These are phyloP conservation scores for Chiroxiphia lanceolata DNA, from an alignment of 2,797 vertebrate species.

Conservation along the genomic window DNA sequence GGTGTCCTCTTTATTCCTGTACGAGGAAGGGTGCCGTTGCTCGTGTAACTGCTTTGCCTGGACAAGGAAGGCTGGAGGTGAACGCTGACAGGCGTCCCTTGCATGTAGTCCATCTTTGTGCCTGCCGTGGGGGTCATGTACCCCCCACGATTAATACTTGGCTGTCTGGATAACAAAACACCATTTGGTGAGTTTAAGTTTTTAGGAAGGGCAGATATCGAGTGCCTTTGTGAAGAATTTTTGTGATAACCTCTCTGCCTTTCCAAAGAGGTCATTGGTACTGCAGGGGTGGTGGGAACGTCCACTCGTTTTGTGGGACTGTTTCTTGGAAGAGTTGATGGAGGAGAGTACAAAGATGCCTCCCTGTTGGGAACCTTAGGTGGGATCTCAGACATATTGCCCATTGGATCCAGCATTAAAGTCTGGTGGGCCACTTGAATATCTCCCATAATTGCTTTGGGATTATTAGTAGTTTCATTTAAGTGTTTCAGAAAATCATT, in stretches of 20 bases:
- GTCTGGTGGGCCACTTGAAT: slow-evolving; percentile 88
- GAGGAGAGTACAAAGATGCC: slow-evolving; percentile 95
- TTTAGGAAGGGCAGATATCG: slow-evolving; percentile 93
- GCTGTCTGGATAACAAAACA: slow-evolving; percentile 92
- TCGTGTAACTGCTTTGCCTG: slow-evolving; percentile 93
- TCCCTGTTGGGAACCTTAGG: slow-evolving; percentile 96
- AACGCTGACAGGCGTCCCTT: slow-evolving; percentile 85
- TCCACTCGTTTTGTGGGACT: slow-evolving; percentile 98
- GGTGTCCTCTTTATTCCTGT: slow-evolving; percentile 95
- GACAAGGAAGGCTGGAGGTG: slow-evolving; percentile 91
- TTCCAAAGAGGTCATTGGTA: slow-evolving; percentile 93
- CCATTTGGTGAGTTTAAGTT: slow-evolving; percentile 90
- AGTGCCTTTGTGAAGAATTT: slow-evolving; percentile 95
- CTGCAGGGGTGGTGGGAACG: slow-evolving; percentile 88
- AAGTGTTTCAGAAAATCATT: slow-evolving; percentile 98
- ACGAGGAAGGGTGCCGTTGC: slow-evolving; percentile 93
- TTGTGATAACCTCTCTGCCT: slow-evolving; percentile 93
- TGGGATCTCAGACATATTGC: slow-evolving; percentile 90
- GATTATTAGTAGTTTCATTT: slow-evolving; percentile 86
- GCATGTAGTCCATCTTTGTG: slow-evolving; percentile 93
- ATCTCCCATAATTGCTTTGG: slow-evolving; percentile 90
- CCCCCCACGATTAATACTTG: slow-evolving; percentile 91
- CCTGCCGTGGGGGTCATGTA: slow-evolving; percentile 89
- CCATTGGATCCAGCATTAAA: slow-evolving; percentile 92
- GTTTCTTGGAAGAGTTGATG: slow-evolving; percentile 94